phyloP scores from a whole-genome alignment of 2,888 invertebrate species.

The Strigamia crassipes region DNA sequence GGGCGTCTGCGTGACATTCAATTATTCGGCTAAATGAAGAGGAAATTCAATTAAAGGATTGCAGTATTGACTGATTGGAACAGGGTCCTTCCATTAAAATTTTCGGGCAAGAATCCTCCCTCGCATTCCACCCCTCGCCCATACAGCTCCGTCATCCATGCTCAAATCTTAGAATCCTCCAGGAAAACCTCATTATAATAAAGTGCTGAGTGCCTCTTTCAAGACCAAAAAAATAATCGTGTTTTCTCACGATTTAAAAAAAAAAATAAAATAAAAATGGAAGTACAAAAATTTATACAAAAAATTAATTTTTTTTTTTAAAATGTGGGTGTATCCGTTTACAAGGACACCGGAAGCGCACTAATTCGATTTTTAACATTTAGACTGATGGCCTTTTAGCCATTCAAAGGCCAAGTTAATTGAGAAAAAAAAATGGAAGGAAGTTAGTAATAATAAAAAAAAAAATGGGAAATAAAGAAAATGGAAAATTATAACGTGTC shows the following conservation, averaged over 20 bases:
- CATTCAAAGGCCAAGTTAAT: slow-evolving; percentile 15
- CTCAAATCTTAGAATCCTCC: slow-evolving; percentile 28
- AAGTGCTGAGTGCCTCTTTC: slow-evolving; percentile 32
- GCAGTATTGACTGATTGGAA: slow-evolving; percentile 50
- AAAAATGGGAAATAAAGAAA: not conserved
- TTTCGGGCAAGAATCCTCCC: slow-evolving; percentile 46
- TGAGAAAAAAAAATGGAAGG: slow-evolving; percentile 5
- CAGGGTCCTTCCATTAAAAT: slow-evolving; percentile 51
- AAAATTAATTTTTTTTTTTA: not conserved
- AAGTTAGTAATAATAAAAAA: not conserved
- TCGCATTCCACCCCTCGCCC: slow-evolving; percentile 32
- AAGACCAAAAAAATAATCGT: not conserved
- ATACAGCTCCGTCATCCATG: slow-evolving; percentile 13
- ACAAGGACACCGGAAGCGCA: slow-evolving; percentile 3
- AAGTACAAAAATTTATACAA: no score
- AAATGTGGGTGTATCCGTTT: slow-evolving; percentile 19
- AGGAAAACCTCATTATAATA: slow-evolving; percentile 34
- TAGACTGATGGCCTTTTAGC: slow-evolving; percentile 5
- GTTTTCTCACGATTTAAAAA: not conserved
- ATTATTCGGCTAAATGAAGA: slow-evolving; percentile 51
- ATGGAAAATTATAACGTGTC: slow-evolving; percentile 1
- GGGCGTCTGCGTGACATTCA: slow-evolving; percentile 49
- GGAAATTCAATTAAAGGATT: slow-evolving; percentile 51
- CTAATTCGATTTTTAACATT: slow-evolving; percentile 42
- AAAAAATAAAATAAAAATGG: no score